These are phyloP conservation scores for Caenorhabditis japonica DNA, from an alignment of 2,888 invertebrate genomes.

Conservation along the genomic window DNA sequence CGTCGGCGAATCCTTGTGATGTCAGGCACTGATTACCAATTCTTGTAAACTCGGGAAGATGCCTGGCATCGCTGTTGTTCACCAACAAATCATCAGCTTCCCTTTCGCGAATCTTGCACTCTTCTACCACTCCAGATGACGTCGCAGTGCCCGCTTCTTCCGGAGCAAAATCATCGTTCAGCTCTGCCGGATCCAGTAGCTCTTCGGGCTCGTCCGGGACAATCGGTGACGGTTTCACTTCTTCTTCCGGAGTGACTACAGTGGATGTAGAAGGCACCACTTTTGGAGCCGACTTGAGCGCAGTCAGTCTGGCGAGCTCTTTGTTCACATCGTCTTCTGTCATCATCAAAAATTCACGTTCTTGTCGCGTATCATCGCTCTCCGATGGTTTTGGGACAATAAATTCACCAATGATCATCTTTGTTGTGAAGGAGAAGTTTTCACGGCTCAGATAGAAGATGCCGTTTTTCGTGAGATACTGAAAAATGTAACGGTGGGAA, in stretches of 20 bases:
- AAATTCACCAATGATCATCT: conserved; percentile 91
- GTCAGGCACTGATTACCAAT: conserved; percentile 87
- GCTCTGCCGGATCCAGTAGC: conserved; percentile 18
- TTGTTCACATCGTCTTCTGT: conserved; percentile 38
- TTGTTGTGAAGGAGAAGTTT: conserved; percentile 92
- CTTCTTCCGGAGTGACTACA: too few relatives aligned
- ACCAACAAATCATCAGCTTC: conserved; percentile 90
- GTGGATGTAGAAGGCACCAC: background rate
- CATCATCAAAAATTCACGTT: conserved; percentile 20
- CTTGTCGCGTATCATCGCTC: conserved; percentile 13
- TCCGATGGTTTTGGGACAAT: conserved; percentile 77
- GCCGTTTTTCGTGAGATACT: conserved; percentile 85
- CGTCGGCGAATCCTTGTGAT: conserved; percentile 91
- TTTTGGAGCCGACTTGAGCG: conserved; percentile 11
- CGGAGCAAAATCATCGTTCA: conserved; percentile 36
- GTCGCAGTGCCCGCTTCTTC: conserved; percentile 10
- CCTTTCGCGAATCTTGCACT: conserved; percentile 82
- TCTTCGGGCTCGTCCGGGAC: conserved; percentile 19
- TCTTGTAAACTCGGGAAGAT: conserved; percentile 82
- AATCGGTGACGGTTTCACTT: background rate
- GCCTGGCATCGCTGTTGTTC: conserved; percentile 63
- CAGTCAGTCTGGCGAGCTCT: conserved; percentile 82
- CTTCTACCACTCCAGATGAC: conserved; percentile 24
- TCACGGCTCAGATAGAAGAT: conserved; percentile 85
- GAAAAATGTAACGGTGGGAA: conserved; percentile 71